These are phyloP conservation scores for Strigamia transsilvanica DNA, from an alignment of 2,888 invertebrate species.

Conservation along the genomic window DNA sequence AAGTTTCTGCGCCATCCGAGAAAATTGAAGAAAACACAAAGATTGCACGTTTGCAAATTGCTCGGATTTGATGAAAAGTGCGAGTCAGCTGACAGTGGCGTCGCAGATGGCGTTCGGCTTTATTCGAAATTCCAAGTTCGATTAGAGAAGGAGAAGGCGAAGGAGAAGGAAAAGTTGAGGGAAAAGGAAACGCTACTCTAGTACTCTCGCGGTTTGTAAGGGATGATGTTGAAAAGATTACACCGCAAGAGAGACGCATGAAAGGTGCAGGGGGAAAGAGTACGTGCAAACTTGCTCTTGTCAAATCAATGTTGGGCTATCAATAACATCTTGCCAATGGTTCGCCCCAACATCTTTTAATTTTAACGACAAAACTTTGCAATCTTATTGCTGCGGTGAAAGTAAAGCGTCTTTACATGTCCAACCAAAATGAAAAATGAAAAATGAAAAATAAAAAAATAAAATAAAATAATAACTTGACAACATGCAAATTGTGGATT, in stretches of 20 bases:
- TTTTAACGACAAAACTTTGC: neutral
- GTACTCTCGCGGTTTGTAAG: slow-evolving; percentile 9
- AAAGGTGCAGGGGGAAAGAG: neutral
- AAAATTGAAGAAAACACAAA: neutral
- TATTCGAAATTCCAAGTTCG: neutral
- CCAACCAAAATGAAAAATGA: neutral
- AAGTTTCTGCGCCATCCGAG: neutral
- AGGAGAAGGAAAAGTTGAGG: neutral
- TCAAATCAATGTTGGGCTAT: slow-evolving; percentile 17
- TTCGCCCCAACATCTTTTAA: slow-evolving; percentile 19
- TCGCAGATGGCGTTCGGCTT: neutral
- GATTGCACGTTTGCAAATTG: neutral
- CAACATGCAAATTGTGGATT: too few species aligned
- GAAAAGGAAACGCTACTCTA: neutral
- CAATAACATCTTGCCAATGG: slow-evolving; percentile 24
- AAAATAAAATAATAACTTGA: neutral
- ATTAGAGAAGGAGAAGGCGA: too few species aligned
- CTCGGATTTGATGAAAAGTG: neutral
- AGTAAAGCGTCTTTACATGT: too few species aligned
- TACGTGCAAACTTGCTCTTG: slow-evolving; percentile 9
- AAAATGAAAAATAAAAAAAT: neutral
- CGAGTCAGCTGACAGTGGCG: neutral
- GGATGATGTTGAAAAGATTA: slow-evolving; percentile 24
- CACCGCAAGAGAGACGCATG: neutral
- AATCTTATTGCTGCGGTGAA: slow-evolving; percentile 18